Evolutionary conservation across 2,113 vertebrate genomes (phyloP).

Genomic region (Pseudorhombus dupliciocellatus): DNA sequence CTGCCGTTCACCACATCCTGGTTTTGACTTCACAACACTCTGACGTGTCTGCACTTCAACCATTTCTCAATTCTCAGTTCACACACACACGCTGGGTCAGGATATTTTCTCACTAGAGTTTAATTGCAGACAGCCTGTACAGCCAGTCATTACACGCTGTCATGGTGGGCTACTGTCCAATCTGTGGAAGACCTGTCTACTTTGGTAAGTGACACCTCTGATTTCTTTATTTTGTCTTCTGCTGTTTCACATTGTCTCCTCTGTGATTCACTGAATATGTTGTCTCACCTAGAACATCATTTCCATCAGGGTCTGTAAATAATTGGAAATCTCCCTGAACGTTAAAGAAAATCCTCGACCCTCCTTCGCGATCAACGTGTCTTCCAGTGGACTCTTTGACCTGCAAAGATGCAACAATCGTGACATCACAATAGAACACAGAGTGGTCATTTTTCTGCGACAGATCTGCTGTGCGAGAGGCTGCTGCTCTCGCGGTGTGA

Average conservation of each 20-base stretch:
- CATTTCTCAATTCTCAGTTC: constrained; percentile 55
- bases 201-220: constrained; percentile 80
- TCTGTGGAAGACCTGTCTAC: constrained; percentile 86
- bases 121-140: constrained; percentile 12
- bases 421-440: no score
- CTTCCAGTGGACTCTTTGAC: not conserved
- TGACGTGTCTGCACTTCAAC: constrained; percentile 44
- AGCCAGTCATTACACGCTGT: constrained; percentile 53
- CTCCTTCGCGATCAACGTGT: not conserved
- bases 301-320: no score
- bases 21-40: constrained; percentile 52
- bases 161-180: constrained; percentile 86
- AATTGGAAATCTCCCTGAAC: no score
- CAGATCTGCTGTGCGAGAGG: not conserved
- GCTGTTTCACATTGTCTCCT: not conserved
- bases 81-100: constrained; percentile 1
- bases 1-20: constrained; percentile 75
- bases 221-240: constrained; percentile 18
- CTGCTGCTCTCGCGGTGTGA: not conserved
- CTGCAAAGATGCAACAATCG: not conserved
- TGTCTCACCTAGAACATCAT: no score
- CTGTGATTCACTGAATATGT: no score
- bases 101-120: constrained; percentile 14
- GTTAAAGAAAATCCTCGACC: not conserved
- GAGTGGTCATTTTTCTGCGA: not conserved